Conservation (phyloP, 1,140 invertebrate species). For the Drosophila seguyi region DNA sequence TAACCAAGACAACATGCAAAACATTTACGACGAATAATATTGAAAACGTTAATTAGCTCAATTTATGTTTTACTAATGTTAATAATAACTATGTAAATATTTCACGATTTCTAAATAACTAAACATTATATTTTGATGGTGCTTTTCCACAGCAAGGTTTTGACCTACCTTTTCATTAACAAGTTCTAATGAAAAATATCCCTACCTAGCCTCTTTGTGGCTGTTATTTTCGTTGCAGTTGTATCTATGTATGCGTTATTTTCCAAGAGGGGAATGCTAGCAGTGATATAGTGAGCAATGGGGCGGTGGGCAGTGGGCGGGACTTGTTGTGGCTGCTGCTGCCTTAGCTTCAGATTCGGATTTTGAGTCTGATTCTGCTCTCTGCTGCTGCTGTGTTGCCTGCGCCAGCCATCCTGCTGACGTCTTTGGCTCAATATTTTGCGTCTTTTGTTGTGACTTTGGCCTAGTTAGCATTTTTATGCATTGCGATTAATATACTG, state of each 20-base stretch:
- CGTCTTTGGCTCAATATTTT: slow-evolving; percentile 67
- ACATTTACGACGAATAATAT: too few species aligned
- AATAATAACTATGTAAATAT: background rate
- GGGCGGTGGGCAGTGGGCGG: background rate
- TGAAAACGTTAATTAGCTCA: background rate
- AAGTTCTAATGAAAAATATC: background rate
- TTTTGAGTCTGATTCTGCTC: slow-evolving; percentile 1
- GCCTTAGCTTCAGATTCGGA: slow-evolving; percentile 12
- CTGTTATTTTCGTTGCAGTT: background rate
- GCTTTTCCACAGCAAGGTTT: background rate
- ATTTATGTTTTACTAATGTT: background rate
- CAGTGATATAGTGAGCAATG: slow-evolving; percentile 8
- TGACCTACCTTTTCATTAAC: background rate
- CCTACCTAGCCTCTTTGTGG: background rate
- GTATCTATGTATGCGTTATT: slow-evolving; percentile 3
- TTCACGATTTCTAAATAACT: background rate
- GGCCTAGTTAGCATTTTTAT: slow-evolving; percentile 58
- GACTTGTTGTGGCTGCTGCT: slow-evolving; percentile 31
- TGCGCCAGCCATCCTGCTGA: slow-evolving; percentile 62
- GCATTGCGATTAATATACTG: slow-evolving; percentile 49
- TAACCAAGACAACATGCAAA: slow-evolving; percentile 1
- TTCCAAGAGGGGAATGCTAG: background rate
- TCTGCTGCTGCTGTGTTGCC: slow-evolving; percentile 21
- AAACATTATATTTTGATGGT: background rate
- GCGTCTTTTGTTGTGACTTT: slow-evolving; percentile 66